Conservation (phyloP, 2,888 invertebrate genomes). For the Tuberolachnus salignus region DNA sequence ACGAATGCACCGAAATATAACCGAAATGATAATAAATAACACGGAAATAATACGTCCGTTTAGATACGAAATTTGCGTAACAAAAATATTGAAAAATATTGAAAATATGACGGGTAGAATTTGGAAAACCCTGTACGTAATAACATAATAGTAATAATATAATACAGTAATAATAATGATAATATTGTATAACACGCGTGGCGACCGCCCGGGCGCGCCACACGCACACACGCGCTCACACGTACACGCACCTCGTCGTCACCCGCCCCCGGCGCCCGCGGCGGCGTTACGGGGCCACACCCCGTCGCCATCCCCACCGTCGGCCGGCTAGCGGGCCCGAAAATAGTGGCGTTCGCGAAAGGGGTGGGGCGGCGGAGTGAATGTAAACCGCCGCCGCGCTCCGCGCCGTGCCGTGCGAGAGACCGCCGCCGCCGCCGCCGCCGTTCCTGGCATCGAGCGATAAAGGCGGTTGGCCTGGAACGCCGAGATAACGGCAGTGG, state of each 20-base stretch:
- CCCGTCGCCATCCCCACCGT: not conserved
- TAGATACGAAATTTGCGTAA: no score
- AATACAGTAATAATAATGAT: no score
- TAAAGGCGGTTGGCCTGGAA: conserved; percentile 57
- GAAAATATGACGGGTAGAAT: no score
- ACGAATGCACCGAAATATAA: no score
- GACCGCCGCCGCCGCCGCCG: not conserved
- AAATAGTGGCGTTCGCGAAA: not conserved
- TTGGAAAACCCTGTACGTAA: no score
- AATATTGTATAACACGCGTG: not conserved
- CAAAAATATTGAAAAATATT: no score
- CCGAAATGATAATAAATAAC: no score
- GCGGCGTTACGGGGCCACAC: no score
- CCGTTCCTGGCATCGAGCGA: conserved; percentile 48
- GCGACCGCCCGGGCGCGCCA: not conserved
- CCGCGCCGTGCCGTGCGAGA: not conserved
- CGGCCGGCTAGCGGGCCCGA: not conserved
- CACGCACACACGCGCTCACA: not conserved
- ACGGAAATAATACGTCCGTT: no score
- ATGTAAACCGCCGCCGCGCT: not conserved
- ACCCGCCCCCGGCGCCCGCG: no score
- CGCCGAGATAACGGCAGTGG: conserved; percentile 48
- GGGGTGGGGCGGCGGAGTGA: not conserved
- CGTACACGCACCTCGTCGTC: not conserved
- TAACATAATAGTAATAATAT: no score